These are phyloP conservation scores for Chinchilla lanigera DNA, from an alignment of 2,113 vertebrate species.

Conservation along the genomic window DNA sequence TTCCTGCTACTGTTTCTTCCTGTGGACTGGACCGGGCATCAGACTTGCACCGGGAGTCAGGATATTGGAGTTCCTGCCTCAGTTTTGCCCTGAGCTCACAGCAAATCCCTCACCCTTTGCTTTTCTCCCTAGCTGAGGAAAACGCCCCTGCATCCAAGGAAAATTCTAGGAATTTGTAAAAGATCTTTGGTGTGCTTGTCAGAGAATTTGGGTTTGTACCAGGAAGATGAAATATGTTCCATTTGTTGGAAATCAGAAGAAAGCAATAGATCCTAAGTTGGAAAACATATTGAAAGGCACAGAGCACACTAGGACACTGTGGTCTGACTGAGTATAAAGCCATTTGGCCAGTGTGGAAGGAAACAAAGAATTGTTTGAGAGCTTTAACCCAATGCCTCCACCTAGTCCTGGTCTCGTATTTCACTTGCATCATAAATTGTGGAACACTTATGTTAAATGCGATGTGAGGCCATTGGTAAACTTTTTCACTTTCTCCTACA, in stretches of 20 bases:
- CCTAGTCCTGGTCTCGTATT: slow-evolving; percentile 7
- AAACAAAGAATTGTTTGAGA: slow-evolving; percentile 23
- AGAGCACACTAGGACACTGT: neutral
- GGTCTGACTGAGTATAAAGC: neutral
- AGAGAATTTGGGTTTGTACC: slow-evolving; percentile 11
- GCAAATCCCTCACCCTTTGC: neutral
- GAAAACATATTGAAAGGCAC: slow-evolving; percentile 40
- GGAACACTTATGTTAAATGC: slow-evolving; percentile 36
- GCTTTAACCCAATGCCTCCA: neutral
- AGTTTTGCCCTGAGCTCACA: neutral
- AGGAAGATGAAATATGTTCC: slow-evolving; percentile 38
- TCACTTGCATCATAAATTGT: slow-evolving; percentile 54
- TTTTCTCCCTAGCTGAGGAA: neutral
- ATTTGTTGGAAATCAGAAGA: slow-evolving; percentile 28
- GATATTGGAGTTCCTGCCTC: neutral
- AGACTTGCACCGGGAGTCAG: neutral
- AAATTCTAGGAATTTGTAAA: neutral
- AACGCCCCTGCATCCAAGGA: neutral
- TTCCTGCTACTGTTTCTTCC: slow-evolving; percentile 38
- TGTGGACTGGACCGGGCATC: neutral
- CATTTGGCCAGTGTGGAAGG: neutral
- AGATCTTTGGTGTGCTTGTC: slow-evolving; percentile 39
- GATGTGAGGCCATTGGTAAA: neutral
- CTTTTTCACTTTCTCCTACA: neutral
- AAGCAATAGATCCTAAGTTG: slow-evolving; percentile 11